Conservation (phyloP, 1,140 invertebrate species). For the Penaeus vannamei region DNA sequence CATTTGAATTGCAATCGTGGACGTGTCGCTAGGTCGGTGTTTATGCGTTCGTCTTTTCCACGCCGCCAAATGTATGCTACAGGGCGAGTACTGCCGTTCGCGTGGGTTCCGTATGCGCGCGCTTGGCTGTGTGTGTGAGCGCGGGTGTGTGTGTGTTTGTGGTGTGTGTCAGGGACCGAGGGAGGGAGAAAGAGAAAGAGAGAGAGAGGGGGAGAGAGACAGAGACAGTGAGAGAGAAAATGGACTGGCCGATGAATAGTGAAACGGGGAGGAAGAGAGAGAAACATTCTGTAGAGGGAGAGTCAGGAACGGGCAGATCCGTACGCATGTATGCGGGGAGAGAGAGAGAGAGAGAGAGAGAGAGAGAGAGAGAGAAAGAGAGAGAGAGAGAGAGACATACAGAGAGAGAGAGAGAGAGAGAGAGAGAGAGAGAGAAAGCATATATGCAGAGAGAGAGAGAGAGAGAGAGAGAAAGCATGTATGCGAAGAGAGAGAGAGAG, state of each 20-base stretch:
- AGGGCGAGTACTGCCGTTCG: no score
- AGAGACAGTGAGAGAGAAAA: background rate
- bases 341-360: background rate
- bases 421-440: background rate
- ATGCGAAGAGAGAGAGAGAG: background rate
- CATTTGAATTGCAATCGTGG: no score
- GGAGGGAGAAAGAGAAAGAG: background rate
- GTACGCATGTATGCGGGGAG: background rate
- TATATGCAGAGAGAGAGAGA: background rate
- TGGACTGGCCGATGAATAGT: background rate
- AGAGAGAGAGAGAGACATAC: background rate
- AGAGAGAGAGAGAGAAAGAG: background rate
- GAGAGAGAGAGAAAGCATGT: background rate
- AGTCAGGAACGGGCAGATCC: background rate
- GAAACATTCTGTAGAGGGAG: no score
- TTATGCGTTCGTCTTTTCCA: no score
- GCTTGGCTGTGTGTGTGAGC: no score
- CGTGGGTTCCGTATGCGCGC: no score
- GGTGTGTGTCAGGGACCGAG: no score
- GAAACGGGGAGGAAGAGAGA: no score
- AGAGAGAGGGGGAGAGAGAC: constrained; percentile 12
- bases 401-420: background rate
- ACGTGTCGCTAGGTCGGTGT: no score
- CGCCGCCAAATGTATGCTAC: no score
- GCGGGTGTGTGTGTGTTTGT: no score